phyloP scores from a whole-genome alignment of 2,888 invertebrate genomes.

The Agrochola lychnidis region DNA sequence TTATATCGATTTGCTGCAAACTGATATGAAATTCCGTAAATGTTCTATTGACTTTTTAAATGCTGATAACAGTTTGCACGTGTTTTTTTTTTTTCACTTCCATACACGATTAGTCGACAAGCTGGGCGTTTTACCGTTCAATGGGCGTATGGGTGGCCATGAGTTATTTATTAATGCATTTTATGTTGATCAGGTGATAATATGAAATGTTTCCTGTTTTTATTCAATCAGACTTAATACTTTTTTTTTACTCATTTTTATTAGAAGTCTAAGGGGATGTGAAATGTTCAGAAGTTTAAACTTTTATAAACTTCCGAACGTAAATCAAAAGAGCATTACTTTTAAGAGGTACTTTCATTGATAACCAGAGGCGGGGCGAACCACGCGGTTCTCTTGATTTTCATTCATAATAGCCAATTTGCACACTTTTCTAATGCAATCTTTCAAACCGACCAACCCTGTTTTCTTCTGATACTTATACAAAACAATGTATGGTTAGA shows the following conservation, averaged over 20 bases:
- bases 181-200: conserved; percentile 2
- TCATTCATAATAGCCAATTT: neutral
- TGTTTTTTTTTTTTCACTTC: conserved; percentile 17
- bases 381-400: too few relatives aligned
- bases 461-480: neutral
- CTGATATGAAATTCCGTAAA: conserved; percentile 39
- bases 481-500: neutral
- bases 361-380: too few relatives aligned
- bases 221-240: neutral
- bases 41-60: conserved; percentile 39
- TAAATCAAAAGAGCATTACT: neutral
- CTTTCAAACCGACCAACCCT: neutral
- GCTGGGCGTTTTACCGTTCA: neutral
- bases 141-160: neutral
- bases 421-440: neutral
- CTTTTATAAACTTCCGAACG: neutral
- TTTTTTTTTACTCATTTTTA: too few relatives aligned
- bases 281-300: neutral
- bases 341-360: neutral
- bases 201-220: too few relatives aligned
- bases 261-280: neutral
- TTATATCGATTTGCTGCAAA: conserved; percentile 24
- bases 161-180: neutral
- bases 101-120: neutral
- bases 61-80: conserved; percentile 35